Conservation (phyloP, 2,113 vertebrate genomes). For the Dipodomys merriami region DNA sequence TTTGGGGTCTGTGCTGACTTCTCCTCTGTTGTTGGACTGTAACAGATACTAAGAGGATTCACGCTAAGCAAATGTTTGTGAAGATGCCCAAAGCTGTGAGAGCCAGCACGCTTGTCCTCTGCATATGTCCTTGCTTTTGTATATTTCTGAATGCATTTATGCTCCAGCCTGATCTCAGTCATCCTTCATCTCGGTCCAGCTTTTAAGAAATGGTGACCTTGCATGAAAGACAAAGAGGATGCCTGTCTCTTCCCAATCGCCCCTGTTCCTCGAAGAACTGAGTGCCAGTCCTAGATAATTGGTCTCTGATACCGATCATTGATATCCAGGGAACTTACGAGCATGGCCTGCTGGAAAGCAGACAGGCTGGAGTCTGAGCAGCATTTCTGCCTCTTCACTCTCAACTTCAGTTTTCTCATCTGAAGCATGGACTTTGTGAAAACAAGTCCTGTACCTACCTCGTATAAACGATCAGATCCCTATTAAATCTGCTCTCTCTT, state of each 20-base stretch:
- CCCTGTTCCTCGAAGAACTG: conserved; percentile 4
- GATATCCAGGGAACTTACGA: background rate
- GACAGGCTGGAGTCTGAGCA: background rate
- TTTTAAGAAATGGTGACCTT: conserved; percentile 48
- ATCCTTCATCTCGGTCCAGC: conserved; percentile 69
- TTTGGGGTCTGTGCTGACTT: conserved; percentile 73
- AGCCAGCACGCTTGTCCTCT: conserved; percentile 52
- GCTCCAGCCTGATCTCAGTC: background rate
- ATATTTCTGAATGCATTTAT: background rate
- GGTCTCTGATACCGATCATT: background rate
- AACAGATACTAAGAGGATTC: conserved; percentile 79
- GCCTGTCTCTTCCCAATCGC: conserved; percentile 13
- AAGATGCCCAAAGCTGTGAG: conserved; percentile 73
- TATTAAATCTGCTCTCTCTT: background rate
- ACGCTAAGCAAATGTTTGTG: conserved; percentile 81
- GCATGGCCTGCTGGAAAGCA: background rate
- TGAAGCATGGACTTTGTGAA: background rate
- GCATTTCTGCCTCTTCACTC: background rate
- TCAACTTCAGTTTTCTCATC: background rate
- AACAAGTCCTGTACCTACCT: background rate
- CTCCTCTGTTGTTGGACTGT: conserved; percentile 66
- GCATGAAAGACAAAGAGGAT: conserved; percentile 49
- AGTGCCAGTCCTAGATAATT: background rate
- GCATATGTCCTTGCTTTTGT: conserved; percentile 69
- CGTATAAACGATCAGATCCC: background rate